Evolutionary conservation across 2,888 invertebrate species (phyloP), one percentile per base, ranked within the genome.

Genomic region (Anthrax anthrax): DNA sequence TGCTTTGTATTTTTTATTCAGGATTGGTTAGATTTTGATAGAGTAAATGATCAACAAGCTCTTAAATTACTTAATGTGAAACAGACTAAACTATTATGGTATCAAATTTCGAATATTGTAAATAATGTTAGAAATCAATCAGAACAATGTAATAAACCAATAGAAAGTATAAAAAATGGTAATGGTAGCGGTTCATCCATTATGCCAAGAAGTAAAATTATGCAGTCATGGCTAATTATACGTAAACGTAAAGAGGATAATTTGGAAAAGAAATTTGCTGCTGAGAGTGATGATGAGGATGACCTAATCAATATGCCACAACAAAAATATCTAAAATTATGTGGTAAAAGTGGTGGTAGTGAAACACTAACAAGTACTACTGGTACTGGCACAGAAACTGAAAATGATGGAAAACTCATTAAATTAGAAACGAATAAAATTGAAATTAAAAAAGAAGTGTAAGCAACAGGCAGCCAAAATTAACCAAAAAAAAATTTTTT

Each of bases 101-200:
- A 87, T 63, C 75, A 76, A 46, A 86, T 88, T 1, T 77, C 82
- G 2, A 75, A 73, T 39, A 57, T 70, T 39, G 86, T 88, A 0
- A 84, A 84, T 58, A 83, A 80, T 60, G 77, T 82, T 0, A 71
- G 76, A 47, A 77, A 84, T 60, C 84, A 87, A 64, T 70, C 70
- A 27, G 58, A 63, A 1, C 66, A 73, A 47, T 79, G 79, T 53
- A 77, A 76, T 56, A 76, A 74, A 54, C 73, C 70, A 34, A 53
- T 71, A 3, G 57, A 47, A 4, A 42, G 47, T 23, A 39, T 46
- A 18, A 37, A 45, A 37, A 38, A 19, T 4, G 2, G 5, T 6
- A 18, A n/a, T 12, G 8, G 41, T 13, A n/a, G 17, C 1, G 34
- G 41, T 23, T 4, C 8, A 8, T n/a, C 18, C 14, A 6, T 19